These are phyloP conservation scores for Capitulum mitella DNA, from an alignment of 2,888 invertebrate genomes.

Conservation along the genomic window DNA sequence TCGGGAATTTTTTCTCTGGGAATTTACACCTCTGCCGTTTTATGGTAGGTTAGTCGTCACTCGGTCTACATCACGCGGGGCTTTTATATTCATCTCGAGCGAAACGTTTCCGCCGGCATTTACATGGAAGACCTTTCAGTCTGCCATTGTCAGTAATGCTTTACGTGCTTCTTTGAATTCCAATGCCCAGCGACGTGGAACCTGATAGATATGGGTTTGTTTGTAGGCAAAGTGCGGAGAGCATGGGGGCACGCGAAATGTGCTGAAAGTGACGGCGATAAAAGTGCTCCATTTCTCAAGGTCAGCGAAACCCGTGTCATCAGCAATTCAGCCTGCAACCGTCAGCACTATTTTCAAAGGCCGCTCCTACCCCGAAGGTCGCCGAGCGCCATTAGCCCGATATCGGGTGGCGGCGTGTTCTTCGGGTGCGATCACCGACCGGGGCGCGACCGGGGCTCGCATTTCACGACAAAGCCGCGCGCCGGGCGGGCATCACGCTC, in stretches of 20 bases:
- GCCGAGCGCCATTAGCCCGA: not conserved
- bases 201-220: not conserved
- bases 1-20: too few species aligned
- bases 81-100: not conserved
- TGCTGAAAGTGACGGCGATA: too few species aligned
- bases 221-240: not conserved
- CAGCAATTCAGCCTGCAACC: not conserved
- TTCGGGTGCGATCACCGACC: not conserved
- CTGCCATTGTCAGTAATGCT: not conserved
- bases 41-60: too few species aligned
- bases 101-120: not conserved
- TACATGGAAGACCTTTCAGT: not conserved
- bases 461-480: not conserved
- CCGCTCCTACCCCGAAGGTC: not conserved
- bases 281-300: not conserved
- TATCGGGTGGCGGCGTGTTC: not conserved
- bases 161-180: not conserved
- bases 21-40: too few species aligned
- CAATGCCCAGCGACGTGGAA: not conserved
- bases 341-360: not conserved
- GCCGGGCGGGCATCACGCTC: not conserved
- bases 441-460: not conserved
- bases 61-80: too few species aligned
- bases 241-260: too few species aligned
- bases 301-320: not conserved